These are phyloP conservation scores for Rhynchophorus ferrugineus DNA, from an alignment of 1,140 invertebrate species.

Conservation along the genomic window DNA sequence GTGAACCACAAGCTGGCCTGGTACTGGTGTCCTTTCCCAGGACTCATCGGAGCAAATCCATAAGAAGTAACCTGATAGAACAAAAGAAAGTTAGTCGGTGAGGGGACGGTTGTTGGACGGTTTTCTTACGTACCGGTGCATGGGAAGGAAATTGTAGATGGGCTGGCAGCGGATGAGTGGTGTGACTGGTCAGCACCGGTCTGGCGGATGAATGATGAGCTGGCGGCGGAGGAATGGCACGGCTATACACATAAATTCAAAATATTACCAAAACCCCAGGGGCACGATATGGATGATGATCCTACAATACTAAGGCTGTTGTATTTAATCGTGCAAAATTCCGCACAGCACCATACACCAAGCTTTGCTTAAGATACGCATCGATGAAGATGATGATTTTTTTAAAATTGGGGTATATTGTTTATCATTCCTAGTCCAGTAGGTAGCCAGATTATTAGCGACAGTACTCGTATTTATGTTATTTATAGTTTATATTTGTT, in stretches of 20 bases:
- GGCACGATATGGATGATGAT: no score
- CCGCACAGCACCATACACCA: no score
- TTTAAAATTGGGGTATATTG: no score
- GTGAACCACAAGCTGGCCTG: slow-evolving; percentile 70
- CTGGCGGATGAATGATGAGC: slow-evolving; percentile 74
- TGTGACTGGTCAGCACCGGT: slow-evolving; percentile 63
- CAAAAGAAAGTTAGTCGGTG: background rate
- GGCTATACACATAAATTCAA: slow-evolving; percentile 43
- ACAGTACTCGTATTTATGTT: no score
- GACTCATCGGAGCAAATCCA: slow-evolving; percentile 63
- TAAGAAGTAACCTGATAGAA: slow-evolving; percentile 45
- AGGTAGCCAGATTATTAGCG: no score
- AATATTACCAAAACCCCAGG: no score
- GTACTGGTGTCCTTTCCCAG: slow-evolving; percentile 63
- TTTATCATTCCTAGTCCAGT: no score
- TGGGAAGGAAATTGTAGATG: slow-evolving; percentile 73
- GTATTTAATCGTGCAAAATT: no score
- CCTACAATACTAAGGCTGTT: no score
- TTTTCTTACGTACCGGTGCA: slow-evolving; percentile 44
- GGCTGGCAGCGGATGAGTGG: slow-evolving; percentile 72
- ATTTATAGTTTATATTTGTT: no score
- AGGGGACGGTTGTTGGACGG: background rate
- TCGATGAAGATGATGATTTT: no score
- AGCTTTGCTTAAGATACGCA: no score
- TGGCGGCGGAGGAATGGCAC: slow-evolving; percentile 71